A percentile compares a stretch with the other conserved stretches of the same genome.
Evolutionary conservation across 2,113 vertebrate genomes (phyloP).

Genomic region (Promerops cafer): DNA sequence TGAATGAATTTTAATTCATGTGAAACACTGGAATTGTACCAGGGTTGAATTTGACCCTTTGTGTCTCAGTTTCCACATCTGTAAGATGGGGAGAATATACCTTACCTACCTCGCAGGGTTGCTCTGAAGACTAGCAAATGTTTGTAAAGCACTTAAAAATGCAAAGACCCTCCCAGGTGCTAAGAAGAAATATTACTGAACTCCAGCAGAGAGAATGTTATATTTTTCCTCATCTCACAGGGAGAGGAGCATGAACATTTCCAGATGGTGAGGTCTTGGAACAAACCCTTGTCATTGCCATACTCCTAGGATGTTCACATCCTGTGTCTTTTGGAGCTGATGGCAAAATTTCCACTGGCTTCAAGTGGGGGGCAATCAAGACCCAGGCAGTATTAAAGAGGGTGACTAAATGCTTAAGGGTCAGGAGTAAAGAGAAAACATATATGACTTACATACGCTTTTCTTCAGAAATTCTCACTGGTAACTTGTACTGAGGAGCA

Average conservation of each 20-base stretch:
- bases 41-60: slow-evolving; percentile 40
- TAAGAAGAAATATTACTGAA: slow-evolving; percentile 41
- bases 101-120: slow-evolving; percentile 59
- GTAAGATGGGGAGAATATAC: slow-evolving; percentile 48
- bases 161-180: slow-evolving; percentile 56
- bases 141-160: slow-evolving; percentile 63
- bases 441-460: background rate
- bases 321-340: background rate
- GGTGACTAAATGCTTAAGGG: background rate
- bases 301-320: background rate
- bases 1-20: slow-evolving; percentile 14
- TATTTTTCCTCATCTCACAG: background rate
- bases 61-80: slow-evolving; percentile 46
- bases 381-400: background rate
- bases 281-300: background rate
- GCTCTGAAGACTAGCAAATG: slow-evolving; percentile 29
- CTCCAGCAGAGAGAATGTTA: background rate
- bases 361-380: background rate
- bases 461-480: slow-evolving; percentile 35
- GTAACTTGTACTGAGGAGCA: background rate
- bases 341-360: background rate
- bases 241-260: background rate
- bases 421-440: background rate
- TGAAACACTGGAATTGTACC: slow-evolving; percentile 49
- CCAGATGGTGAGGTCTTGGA: background rate